phyloP scores from a whole-genome alignment of 92 coral and sea anemone genomes.

The Epizoanthus ramosus region DNA sequence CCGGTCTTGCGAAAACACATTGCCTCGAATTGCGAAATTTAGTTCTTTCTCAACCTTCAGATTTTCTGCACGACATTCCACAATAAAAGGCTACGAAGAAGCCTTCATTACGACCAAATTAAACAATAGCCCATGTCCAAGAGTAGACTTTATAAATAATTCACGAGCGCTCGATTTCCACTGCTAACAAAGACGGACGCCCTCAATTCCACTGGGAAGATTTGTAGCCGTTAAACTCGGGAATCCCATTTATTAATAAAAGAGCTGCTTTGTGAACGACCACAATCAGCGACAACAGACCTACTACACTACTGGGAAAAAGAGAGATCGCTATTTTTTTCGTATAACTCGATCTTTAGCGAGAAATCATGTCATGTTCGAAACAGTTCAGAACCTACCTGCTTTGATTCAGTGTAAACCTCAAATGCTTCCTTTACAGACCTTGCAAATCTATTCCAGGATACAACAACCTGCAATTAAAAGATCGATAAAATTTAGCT shows the following conservation, averaged over 20 bases:
- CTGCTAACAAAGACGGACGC: conserved; percentile 33
- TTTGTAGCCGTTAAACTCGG: neutral
- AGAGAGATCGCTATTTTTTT: neutral
- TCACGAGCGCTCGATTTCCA: conserved; percentile 5
- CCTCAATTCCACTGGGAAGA: neutral
- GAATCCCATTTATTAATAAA: neutral
- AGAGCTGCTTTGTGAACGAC: no score
- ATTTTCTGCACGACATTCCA: neutral
- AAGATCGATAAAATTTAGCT: conserved; percentile 1
- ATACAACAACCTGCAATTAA: conserved; percentile 79
- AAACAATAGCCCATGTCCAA: neutral
- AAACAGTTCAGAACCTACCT: conserved; percentile 61
- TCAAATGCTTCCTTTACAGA: conserved; percentile 97
- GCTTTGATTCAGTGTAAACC: conserved; percentile 91
- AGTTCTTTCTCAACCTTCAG: no score
- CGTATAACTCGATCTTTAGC: neutral
- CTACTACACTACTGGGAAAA: neutral
- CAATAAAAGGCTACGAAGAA: neutral
- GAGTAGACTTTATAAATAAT: conserved; percentile 24
- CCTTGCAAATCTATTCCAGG: conserved; percentile 99
- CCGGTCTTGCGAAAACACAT: neutral
- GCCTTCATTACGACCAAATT: neutral
- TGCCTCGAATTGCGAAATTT: neutral
- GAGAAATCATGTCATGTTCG: neutral
- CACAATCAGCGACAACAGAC: neutral